Evolutionary conservation across 2,113 vertebrate species (phyloP), one percentile per base, ranked within the genome.

Genomic region (Hemiprocne comata): DNA sequence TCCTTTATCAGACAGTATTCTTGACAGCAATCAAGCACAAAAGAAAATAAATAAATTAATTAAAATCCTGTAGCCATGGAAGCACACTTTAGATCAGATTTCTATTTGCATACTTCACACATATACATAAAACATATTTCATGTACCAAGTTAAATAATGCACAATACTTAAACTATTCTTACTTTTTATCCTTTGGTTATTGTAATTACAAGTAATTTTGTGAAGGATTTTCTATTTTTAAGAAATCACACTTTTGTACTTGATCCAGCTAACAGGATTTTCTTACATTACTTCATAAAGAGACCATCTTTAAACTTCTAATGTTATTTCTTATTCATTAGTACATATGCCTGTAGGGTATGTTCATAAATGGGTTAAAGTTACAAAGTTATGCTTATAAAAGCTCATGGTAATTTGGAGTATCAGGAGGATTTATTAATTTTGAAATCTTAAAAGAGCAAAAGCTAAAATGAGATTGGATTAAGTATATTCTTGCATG

Each of bases 181-280:
- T 97, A 98, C 97, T 98, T 98, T 98, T 97, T 98, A 96, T 98
- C 98, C 98, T 98, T 98, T 98, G 98, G 98, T 98, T 98, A 98
- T 98, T 98, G 98, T 98, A 98, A 98, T 98, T 98, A 98, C 98
- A 98, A 98, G 98, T 98, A 97, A 98, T 98, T 98, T 98, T 98
- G 98, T 97, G 97, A 98, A 94, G 98, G 98, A 98, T 98, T 98
- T 98, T 98, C 98, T 98, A 98, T 98, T 99, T 99, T 99, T 99
- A 98, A 99, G 99, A 99, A 99, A 99, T 99, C 98, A 98, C 99
- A 99, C 98, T 99, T 99, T 99, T 99, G 99, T 99, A 99, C 99
- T 99, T 98, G 99, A 99, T 99, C 99, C 99, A 99, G 99, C 99
- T 99, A 99, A 99, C 99, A 99, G 99, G 99, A 99, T 99, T 99